Percentiles rank a stretch among this genome's conserved stretches.
phyloP scores from a whole-genome alignment of 2,888 invertebrate species.

The Steinernema hermaphroditum region DNA sequence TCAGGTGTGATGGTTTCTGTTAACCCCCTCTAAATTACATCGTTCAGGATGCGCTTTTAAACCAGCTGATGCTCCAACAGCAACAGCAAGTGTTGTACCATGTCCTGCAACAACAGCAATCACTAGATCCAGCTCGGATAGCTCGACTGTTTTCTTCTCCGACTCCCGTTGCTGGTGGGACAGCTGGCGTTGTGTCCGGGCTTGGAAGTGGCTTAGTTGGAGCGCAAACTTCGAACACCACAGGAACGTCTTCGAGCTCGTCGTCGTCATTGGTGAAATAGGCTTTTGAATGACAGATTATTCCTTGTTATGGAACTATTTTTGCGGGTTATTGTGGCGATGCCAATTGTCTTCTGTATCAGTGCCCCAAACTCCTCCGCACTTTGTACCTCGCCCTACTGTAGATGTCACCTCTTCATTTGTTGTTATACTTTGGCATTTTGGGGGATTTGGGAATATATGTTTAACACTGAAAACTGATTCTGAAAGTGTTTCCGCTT shows the following conservation, averaged over 20 bases:
- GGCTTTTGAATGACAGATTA: neutral
- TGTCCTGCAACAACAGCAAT: conserved; percentile 1
- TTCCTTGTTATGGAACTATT: neutral
- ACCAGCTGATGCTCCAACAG: conserved; percentile 1
- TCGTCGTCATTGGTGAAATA: conserved; percentile 6
- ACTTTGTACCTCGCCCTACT: neutral
- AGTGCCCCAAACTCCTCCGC: conserved; percentile 4
- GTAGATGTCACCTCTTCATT: neutral
- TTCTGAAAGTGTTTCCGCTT: neutral
- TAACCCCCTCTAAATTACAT: too few species aligned
- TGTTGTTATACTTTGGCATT: conserved; percentile 6
- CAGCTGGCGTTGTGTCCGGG: neutral
- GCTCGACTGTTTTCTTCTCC: neutral
- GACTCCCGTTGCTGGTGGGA: neutral
- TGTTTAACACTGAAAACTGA: neutral
- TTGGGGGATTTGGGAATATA: conserved; percentile 1
- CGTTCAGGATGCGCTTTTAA: neutral
- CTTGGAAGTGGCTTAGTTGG: neutral
- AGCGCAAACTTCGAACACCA: neutral
- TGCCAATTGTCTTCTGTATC: neutral
- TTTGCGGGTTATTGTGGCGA: neutral
- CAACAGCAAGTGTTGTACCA: neutral
- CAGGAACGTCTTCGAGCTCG: neutral
- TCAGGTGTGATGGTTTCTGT: neutral
- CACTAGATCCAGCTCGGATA: neutral